Base-by-base conservation (phyloP, 2,113 vertebrate species). In the Delphinus delphis region DNA sequence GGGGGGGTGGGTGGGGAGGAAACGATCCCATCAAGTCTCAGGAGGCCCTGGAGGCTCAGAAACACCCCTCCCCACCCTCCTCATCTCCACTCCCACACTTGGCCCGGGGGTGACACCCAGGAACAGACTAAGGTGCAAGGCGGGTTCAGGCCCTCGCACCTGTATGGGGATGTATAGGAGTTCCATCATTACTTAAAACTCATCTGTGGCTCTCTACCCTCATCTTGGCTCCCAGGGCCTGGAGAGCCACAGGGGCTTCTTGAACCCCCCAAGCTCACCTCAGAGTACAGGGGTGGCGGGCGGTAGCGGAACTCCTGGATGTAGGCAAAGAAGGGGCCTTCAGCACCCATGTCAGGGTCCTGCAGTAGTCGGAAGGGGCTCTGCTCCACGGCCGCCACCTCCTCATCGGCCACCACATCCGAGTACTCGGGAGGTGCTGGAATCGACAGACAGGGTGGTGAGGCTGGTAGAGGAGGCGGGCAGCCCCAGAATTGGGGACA, bases 381-480 rank as follows among this genome's bases (percentile, higher is more conserved):
- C 15, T 98, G 41, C 31, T 74, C 98, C 60, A 98, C 97, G 50
- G 97, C 98, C 0, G 98, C 98, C 23, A 10, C 28, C 86, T 99
- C 99, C 0, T 99, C 99, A 6, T 99, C 98, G 0, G 99, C 98
- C 68, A 99, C 99, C 0, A 99, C 98, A 0, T 99, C 98, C 0
- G 99, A 99, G 97, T 99, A 99, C 17, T 99, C 99, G 0, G 99
- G 99, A 26, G 99, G 99, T 53, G 99, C 99, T 99, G 98, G 2
- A 63, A 89, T 68, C 0, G 33, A 87, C 33, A 77, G 2, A 25
- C 2, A 21, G 74, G 47, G 94, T 38, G 63, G 95, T 47, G 84
- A 83, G 90, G 68, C 26, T 2, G 21, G 0, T 15, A 2, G 58
- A 26, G 33, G 81, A 67, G 28, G 0, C 5, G 3, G 50, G 67